phyloP scores from a whole-genome alignment of 2,113 vertebrate genomes.

The Saccopteryx bilineata region DNA sequence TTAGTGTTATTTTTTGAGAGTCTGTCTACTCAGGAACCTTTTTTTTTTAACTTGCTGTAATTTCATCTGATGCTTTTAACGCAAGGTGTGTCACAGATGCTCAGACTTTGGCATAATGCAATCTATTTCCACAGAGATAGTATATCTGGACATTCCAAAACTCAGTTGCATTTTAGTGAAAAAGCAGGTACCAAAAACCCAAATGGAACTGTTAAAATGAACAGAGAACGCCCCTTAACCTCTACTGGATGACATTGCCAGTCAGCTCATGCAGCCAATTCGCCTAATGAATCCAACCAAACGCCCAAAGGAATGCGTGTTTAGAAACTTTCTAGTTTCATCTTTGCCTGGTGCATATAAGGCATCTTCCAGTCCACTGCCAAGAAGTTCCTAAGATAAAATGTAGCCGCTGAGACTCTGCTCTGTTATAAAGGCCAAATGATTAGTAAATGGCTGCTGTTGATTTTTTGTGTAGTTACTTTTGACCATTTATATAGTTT shows the following conservation, averaged over 20 bases:
- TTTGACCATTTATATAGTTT: background rate
- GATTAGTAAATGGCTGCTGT: background rate
- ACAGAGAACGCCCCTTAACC: background rate
- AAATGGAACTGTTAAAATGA: slow-evolving; percentile 28
- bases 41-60: background rate
- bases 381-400: background rate
- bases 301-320: background rate
- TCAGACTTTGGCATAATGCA: slow-evolving; percentile 22
- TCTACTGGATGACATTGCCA: background rate
- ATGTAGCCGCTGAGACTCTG: background rate
- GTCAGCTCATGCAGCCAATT: background rate
- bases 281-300: background rate
- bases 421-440: background rate
- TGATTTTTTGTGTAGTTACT: background rate
- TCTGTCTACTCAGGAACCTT: background rate
- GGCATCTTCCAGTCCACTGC: background rate
- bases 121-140: slow-evolving; percentile 52
- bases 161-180: slow-evolving; percentile 22
- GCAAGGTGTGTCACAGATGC: background rate
- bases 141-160: background rate
- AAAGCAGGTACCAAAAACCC: slow-evolving; percentile 52
- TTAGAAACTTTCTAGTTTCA: slow-evolving; percentile 17
- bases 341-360: background rate
- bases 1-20: background rate
- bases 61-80: slow-evolving; percentile 47